Evolutionary conservation across 2,888 invertebrate genomes (phyloP).

Genomic region (Asteroscopus sphinx): DNA sequence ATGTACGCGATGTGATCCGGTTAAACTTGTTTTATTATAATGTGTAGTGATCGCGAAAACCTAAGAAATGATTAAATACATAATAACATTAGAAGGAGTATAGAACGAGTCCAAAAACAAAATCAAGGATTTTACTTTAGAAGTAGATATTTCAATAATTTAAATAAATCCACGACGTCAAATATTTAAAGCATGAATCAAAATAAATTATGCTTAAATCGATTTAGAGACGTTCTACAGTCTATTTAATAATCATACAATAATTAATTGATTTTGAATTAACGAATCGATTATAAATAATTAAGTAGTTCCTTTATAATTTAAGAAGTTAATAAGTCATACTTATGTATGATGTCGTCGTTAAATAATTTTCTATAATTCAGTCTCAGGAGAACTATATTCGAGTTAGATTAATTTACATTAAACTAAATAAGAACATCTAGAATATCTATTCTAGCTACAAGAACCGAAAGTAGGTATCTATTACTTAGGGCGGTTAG

Average conservation of each 20-base stretch:
- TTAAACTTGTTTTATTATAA: too few species aligned
- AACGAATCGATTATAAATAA: background rate
- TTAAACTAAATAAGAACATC: constrained; percentile 7
- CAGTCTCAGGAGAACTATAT: constrained; percentile 52
- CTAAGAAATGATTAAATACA: too few species aligned
- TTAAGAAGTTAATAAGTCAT: background rate
- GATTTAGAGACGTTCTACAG: constrained; percentile 2
- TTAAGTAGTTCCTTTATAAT: background rate
- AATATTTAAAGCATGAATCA: constrained; percentile 4
- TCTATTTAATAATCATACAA: constrained; percentile 5
- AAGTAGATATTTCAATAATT: too few species aligned
- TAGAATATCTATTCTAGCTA: constrained; percentile 28
- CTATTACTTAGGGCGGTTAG: background rate
- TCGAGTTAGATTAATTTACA: constrained; percentile 33
- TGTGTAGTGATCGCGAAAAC: too few species aligned
- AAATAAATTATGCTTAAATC: constrained; percentile 8
- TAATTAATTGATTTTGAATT: background rate
- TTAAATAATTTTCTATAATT: constrained; percentile 32
- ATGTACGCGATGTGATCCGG: too few species aligned
- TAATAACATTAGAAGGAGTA: too few species aligned
- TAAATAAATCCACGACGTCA: background rate
- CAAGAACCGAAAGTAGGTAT: constrained; percentile 9
- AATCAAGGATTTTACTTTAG: too few species aligned
- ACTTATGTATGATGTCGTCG: constrained; percentile 2
- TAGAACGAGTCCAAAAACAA: too few species aligned